Evolutionary conservation across 2,888 invertebrate species (phyloP), one percentile per base, ranked within the genome.

Genomic region (Parnassius orleans): DNA sequence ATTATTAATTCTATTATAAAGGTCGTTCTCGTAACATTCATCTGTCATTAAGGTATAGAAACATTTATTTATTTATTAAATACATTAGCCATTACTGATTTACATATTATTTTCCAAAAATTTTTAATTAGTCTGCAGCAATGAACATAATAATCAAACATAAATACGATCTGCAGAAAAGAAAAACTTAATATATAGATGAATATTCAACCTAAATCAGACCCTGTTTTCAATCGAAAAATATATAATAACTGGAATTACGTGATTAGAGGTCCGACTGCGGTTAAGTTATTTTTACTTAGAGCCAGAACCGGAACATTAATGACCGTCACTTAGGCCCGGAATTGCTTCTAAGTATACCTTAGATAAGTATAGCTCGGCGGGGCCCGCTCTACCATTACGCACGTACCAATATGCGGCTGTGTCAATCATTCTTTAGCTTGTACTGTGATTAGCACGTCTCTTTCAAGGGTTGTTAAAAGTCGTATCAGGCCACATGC

Each of bases 241-340:
- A 69, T 67, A 69, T 75, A 75, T 84, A 84, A 86, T 85, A 78
- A 86, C 83, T 79, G 72, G 78, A 74, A 86, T 88, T 86, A 87
- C 78, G 73, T 82, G 78, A 83, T 86, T 83, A 84, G 78, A 75
- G 72, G 64, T 67, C 73, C 68, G 72, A 66, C 68, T 65, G 73
- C 69, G 72, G 78, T 72, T 71, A 76, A 79, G 76, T 54, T 80
- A 82, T 86, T 87, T 83, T 84, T 81, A 82, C 81, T 82, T 80
- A 80, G 75, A 74, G 51, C 71, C 73, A 75, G 69, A 64, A 64
- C 66, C 68, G 73, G 72, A 69, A 63, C 67, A 67, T 68, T 83
- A 86, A 86, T 84, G 74, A 80, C 76, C 74, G 68, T 76, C 71
- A 76, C 78, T 84, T 83, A 80, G 69, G 59, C 63, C 67, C 69